Base-by-base conservation (phyloP, 1,140 invertebrate genomes). In the Aphelinus certus region DNA sequence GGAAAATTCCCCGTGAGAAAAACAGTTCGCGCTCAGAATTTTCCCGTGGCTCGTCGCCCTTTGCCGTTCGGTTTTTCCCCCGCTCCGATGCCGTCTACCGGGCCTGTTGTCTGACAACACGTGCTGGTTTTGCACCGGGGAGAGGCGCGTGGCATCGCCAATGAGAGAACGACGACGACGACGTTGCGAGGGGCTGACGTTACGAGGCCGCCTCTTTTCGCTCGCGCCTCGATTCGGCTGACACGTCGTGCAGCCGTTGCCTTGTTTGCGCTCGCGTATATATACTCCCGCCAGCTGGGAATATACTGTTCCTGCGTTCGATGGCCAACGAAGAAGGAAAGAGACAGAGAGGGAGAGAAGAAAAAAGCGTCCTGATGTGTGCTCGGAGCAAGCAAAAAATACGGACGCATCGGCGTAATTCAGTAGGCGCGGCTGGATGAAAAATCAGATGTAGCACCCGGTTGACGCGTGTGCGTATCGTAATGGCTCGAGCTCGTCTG, bases 1-100 rank as follows among this genome's bases (percentile, higher is more conserved):
- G 79, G 79, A 83, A 81, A 83, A 84, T 79, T 82, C 81, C 75
- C 80, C 61, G 51, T 53, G 72, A 74, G 76, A 79, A 80, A 81
- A 78, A 58, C 62, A 46, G 57, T 68, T 64, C 58, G 53, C 73
- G 60, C 68, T 46, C 62, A 65, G 61, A 75, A 75, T 75, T 75
- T 75, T 60, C 7, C 82, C 83, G 81, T 82, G 79, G 81, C 81
- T 84, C 76, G 64, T 77, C 80, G 75, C 78, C 77, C 80, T 77
- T 0, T 26, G 47, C 63, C 63, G 6, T 10, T 48, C 2, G 10
- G 26, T 55, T 66, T 65, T 45, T 7, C 2, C 67, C 26, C 63
- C 71, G 42, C 69, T 73, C 71, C 47, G 7, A 62, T 73, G 49
- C 9, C 26, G 26, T 48, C 3, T 2, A 6, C 26, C 61, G 58